phyloP scores from a whole-genome alignment of 2,113 vertebrate species.

The Coracopsis vasa region DNA sequence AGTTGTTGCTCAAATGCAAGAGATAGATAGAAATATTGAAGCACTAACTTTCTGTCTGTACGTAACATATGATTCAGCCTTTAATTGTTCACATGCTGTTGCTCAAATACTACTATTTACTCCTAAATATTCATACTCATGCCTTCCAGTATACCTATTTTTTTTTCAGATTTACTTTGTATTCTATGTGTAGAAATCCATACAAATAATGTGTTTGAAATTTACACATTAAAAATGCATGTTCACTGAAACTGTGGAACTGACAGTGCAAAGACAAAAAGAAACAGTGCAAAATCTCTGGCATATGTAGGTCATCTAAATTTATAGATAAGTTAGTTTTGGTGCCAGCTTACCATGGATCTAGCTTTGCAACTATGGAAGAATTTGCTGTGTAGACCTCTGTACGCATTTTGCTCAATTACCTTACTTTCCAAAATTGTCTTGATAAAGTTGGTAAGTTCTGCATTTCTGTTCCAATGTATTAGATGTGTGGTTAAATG shows the following conservation, averaged over 20 bases:
- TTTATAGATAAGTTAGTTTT: slow-evolving; percentile 42
- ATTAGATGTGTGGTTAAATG: neutral
- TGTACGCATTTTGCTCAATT: neutral
- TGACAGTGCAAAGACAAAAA: slow-evolving; percentile 48
- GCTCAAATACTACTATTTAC: neutral
- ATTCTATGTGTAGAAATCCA: neutral
- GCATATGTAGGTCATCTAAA: slow-evolving; percentile 56
- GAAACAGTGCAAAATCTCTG: slow-evolving; percentile 36
- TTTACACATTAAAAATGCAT: slow-evolving; percentile 58
- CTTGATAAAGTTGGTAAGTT: neutral
- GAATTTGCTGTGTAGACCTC: neutral
- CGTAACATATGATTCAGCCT: neutral
- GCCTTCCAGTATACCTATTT: neutral
- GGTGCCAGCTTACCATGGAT: neutral
- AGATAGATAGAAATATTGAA: slow-evolving; percentile 18
- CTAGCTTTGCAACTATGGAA: neutral
- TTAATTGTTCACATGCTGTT: neutral
- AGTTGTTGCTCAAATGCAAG: neutral
- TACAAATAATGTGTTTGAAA: slow-evolving; percentile 47
- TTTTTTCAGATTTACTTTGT: neutral
- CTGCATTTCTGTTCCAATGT: neutral
- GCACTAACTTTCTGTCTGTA: neutral
- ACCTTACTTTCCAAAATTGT: neutral
- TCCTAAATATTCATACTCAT: neutral
- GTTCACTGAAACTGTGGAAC: neutral